Percentiles rank a stretch among this genome's conserved stretches.
phyloP scores from a whole-genome alignment of 2,888 invertebrate genomes.

The Leucophenga maculata region DNA sequence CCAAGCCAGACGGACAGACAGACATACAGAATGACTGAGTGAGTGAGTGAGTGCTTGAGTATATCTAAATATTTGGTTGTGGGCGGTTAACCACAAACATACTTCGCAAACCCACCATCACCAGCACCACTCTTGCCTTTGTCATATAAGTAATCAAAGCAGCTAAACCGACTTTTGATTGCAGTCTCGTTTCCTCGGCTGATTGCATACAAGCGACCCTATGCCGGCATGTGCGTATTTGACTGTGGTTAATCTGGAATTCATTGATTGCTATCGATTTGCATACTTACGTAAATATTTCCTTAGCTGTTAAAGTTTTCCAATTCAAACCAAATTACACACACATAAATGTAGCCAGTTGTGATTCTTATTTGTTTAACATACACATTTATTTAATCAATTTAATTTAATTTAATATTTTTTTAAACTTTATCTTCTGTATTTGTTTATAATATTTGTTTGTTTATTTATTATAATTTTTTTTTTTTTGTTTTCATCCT shows the following conservation, averaged over 20 bases:
- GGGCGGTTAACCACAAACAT: slow-evolving; percentile 1
- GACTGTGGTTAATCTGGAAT: slow-evolving; percentile 50
- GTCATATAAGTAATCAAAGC: slow-evolving; percentile 4
- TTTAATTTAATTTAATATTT: slow-evolving; percentile 44
- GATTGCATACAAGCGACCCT: background rate
- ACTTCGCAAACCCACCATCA: too few species aligned
- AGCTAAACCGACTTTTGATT: slow-evolving; percentile 19
- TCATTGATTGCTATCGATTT: slow-evolving; percentile 54
- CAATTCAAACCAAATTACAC: too few species aligned
- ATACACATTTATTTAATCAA: slow-evolving; percentile 47
- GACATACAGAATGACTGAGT: too few species aligned
- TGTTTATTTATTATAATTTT: slow-evolving; percentile 6
- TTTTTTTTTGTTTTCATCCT: slow-evolving; percentile 20
- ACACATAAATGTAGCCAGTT: too few species aligned
- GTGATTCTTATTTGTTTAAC: slow-evolving; percentile 25
- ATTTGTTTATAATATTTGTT: slow-evolving; percentile 14
- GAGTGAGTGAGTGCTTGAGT: too few species aligned
- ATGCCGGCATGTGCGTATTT: slow-evolving; percentile 18
- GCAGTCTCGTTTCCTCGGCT: background rate
- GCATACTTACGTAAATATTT: slow-evolving; percentile 56
- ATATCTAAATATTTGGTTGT: background rate
- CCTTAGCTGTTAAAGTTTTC: background rate
- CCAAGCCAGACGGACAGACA: too few species aligned
- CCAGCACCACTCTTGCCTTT: background rate
- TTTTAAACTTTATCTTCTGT: slow-evolving; percentile 34